These are phyloP conservation scores for Dendrolimus punctatus DNA, from an alignment of 1,140 invertebrate species.

Conservation along the genomic window DNA sequence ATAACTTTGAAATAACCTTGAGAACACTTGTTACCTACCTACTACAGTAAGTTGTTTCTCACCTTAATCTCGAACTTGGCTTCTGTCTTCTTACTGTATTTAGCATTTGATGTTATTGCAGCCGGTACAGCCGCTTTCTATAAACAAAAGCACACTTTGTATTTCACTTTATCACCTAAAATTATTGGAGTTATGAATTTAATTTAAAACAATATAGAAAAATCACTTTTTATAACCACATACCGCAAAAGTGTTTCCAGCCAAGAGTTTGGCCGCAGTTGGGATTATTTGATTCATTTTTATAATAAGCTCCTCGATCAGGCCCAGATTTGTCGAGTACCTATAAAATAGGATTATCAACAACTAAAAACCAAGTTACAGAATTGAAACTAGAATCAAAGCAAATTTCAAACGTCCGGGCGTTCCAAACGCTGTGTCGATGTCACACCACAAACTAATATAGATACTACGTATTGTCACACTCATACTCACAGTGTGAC, in stretches of 20 bases:
- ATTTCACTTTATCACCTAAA: slow-evolving; percentile 1
- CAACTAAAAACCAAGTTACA: background rate
- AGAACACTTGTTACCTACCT: background rate
- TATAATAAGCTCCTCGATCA: slow-evolving; percentile 36
- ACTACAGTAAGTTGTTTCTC: slow-evolving; percentile 13
- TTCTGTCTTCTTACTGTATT: slow-evolving; percentile 77
- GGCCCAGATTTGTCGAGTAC: slow-evolving; percentile 50
- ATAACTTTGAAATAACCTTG: slow-evolving; percentile 5
- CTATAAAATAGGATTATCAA: slow-evolving; percentile 30
- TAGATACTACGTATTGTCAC: too few species aligned
- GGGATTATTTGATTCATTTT: slow-evolving; percentile 62
- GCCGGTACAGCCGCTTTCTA: slow-evolving; percentile 57
- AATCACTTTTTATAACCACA: slow-evolving; percentile 10
- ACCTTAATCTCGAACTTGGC: slow-evolving; percentile 83
- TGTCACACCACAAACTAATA: too few species aligned
- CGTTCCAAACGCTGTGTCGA: slow-evolving; percentile 10
- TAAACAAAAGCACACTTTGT: slow-evolving; percentile 14
- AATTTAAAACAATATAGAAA: slow-evolving; percentile 7
- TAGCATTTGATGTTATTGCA: slow-evolving; percentile 63
- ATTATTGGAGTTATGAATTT: background rate
- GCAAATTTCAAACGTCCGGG: slow-evolving; percentile 9
- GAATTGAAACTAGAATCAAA: background rate
- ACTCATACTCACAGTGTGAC: too few species aligned
- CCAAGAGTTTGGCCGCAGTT: slow-evolving; percentile 43
- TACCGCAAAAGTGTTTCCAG: slow-evolving; percentile 40